These are phyloP conservation scores for Thunnus maccoyii DNA, from an alignment of 2,113 vertebrate species.

Conservation along the genomic window DNA sequence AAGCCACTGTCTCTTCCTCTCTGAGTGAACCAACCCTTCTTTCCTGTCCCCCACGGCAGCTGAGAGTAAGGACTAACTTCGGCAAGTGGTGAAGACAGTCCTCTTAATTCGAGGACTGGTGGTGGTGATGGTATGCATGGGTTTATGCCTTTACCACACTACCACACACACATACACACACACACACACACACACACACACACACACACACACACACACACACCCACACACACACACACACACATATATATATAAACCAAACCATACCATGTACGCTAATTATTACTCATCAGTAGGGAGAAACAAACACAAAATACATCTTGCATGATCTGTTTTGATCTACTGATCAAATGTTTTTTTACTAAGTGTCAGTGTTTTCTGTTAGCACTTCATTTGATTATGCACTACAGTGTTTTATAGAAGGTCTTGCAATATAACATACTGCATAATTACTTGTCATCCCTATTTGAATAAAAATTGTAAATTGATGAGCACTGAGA, in stretches of 20 bases:
- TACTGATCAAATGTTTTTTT: not conserved
- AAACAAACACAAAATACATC: not conserved
- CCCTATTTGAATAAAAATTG: not conserved
- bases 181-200: too few relatives aligned
- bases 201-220: too few relatives aligned
- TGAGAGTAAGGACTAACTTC: not conserved
- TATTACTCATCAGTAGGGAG: not conserved
- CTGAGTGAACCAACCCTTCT: conserved; percentile 3
- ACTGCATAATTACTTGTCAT: not conserved
- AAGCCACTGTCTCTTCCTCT: conserved; percentile 17
- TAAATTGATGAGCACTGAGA: not conserved
- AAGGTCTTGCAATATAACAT: not conserved
- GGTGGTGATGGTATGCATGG: not conserved
- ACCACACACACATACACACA: not conserved
- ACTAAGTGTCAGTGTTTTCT: not conserved
- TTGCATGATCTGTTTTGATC: not conserved
- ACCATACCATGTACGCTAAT: not conserved
- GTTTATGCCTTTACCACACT: not conserved
- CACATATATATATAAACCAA: not conserved
- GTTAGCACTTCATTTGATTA: not conserved
- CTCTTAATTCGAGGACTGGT: conserved; percentile 19
- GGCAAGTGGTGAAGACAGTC: not conserved
- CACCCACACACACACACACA: not conserved
- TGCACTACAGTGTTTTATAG: conserved; percentile 4
- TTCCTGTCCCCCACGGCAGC: conserved; percentile 6